A percentile compares a stretch with the other conserved stretches of the same genome.
Evolutionary conservation across 2,797 vertebrate species (phyloP).

Genomic region (Paramormyrops hopkinsi): DNA sequence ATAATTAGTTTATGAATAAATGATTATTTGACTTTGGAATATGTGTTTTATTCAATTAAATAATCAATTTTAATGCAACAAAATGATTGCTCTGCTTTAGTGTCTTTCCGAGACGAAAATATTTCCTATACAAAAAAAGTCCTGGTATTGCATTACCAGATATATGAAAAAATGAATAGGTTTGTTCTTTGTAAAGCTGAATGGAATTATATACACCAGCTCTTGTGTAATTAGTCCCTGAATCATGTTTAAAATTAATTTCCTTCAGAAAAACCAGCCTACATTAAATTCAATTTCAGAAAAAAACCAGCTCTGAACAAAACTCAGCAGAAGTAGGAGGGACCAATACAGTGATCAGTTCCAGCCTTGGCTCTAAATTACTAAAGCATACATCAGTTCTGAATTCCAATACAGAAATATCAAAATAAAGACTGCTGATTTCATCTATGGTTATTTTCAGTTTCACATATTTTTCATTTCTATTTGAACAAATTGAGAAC

Average conservation of each 20-base stretch:
- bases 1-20: not conserved
- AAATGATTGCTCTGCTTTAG: not conserved
- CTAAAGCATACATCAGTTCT: slow-evolving; percentile 19
- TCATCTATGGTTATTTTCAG: slow-evolving; percentile 62
- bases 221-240: not conserved
- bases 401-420: slow-evolving; percentile 49
- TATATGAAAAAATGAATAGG: not conserved
- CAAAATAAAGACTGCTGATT: slow-evolving; percentile 57
- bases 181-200: not conserved
- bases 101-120: not conserved
- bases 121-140: not conserved
- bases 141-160: not conserved
- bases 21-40: not conserved
- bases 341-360: slow-evolving; percentile 52
- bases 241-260: not conserved
- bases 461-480: slow-evolving; percentile 33
- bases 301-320: not conserved
- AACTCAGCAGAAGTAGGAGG: slow-evolving; percentile 34
- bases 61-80: not conserved
- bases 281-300: not conserved
- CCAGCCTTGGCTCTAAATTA: slow-evolving; percentile 59
- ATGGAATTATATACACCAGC: not conserved
- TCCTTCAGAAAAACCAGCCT: not conserved
- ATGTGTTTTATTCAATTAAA: not conserved
- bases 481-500: slow-evolving; percentile 56